These are phyloP conservation scores for Magallana angulata DNA, from an alignment of 1,140 invertebrate genomes.

Conservation along the genomic window DNA sequence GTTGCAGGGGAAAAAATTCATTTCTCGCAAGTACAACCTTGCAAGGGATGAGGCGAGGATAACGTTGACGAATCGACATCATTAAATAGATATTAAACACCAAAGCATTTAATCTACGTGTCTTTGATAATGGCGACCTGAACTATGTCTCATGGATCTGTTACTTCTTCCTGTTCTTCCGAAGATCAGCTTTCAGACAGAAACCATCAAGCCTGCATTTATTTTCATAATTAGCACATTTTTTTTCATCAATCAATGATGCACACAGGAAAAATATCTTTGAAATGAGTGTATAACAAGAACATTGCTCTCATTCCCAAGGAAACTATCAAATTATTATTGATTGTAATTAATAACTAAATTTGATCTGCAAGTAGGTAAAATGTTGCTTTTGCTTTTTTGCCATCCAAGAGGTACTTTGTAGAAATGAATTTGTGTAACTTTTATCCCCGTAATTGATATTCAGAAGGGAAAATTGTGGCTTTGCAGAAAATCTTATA, in stretches of 20 bases:
- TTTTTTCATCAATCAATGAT: not conserved
- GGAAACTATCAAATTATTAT: not conserved
- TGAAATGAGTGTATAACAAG: not conserved
- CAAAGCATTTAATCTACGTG: not conserved
- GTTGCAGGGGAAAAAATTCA: not conserved
- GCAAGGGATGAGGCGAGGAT: not conserved
- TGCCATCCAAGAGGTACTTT: not conserved
- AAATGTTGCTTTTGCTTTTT: not conserved
- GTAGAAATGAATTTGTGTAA: not conserved
- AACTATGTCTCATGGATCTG: conserved; percentile 19
- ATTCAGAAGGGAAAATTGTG: not conserved
- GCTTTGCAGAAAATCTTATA: not conserved
- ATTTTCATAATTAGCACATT: conserved; percentile 32
- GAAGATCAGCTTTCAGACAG: not conserved
- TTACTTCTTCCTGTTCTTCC: not conserved
- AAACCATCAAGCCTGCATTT: not conserved
- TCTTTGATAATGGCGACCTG: conserved; percentile 6
- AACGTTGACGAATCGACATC: conserved; percentile 13
- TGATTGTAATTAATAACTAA: not conserved
- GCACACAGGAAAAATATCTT: not conserved
- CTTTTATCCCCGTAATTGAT: not conserved
- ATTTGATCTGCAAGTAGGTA: not conserved
- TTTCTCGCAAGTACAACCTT: not conserved
- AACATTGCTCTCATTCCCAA: not conserved
- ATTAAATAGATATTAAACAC: conserved; percentile 28